Evolutionary conservation across 2,113 vertebrate species (phyloP).

Genomic region (Enhydra lutris): DNA sequence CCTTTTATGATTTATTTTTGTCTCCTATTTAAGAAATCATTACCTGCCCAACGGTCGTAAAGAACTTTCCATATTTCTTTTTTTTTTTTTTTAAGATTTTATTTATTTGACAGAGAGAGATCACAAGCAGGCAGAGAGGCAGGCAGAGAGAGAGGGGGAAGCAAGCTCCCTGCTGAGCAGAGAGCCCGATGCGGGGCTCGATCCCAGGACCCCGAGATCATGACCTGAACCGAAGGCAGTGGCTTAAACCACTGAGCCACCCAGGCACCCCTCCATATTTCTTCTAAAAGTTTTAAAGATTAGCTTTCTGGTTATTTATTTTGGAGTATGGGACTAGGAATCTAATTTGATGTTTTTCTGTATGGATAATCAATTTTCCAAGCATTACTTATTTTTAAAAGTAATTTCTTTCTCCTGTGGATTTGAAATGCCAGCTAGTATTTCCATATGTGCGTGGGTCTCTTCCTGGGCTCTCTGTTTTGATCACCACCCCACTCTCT

Average conservation of each 20-base stretch:
- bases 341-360: constrained; percentile 38
- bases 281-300: constrained; percentile 35
- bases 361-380: constrained; percentile 39
- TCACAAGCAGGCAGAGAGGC: too few relatives aligned
- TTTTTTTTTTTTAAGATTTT: too few relatives aligned
- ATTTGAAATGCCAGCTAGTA: constrained; percentile 45
- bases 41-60: neutral
- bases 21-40: constrained; percentile 28
- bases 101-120: too few relatives aligned
- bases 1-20: neutral
- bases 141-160: too few relatives aligned
- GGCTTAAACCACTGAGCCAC: too few relatives aligned
- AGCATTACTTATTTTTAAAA: constrained; percentile 52
- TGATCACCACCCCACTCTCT: constrained; percentile 17
- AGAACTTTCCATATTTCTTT: neutral
- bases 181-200: too few relatives aligned
- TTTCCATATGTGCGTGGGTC: constrained; percentile 63
- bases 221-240: too few relatives aligned
- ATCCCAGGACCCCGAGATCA: too few relatives aligned
- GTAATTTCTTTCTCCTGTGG: neutral
- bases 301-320: constrained; percentile 6
- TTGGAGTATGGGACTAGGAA: neutral
- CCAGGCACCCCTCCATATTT: neutral
- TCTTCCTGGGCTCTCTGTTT: constrained; percentile 48
- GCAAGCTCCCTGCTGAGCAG: too few relatives aligned